Percentiles rank a stretch among this genome's conserved stretches.
These are phyloP conservation scores for Euplagia quadripunctaria DNA, from an alignment of 2,888 invertebrate genomes.

Conservation along the genomic window DNA sequence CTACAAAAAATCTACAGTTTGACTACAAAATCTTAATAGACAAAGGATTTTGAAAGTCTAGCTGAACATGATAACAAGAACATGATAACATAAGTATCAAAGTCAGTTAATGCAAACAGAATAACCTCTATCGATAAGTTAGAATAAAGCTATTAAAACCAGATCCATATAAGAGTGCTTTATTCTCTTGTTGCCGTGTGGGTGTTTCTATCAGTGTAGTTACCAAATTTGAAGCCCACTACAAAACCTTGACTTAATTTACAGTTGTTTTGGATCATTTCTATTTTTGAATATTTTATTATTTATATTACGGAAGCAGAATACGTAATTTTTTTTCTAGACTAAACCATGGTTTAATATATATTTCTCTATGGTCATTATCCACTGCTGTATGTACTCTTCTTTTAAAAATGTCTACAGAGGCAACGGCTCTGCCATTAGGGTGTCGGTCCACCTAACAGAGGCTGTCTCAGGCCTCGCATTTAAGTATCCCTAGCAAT, in stretches of 20 bases:
- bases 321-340: background rate
- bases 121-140: background rate
- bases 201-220: slow-evolving; percentile 25
- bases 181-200: slow-evolving; percentile 21
- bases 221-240: slow-evolving; percentile 49
- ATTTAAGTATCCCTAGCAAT: too few species aligned
- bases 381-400: background rate
- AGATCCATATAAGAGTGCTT: slow-evolving; percentile 13
- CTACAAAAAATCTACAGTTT: background rate
- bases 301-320: background rate
- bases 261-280: slow-evolving; percentile 23
- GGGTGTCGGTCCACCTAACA: too few species aligned
- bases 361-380: too few species aligned
- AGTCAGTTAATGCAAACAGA: background rate
- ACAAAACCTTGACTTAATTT: slow-evolving; percentile 48
- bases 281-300: background rate
- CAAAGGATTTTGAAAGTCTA: background rate
- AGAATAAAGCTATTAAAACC: background rate
- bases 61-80: too few species aligned
- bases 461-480: too few species aligned
- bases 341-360: too few species aligned
- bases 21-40: background rate
- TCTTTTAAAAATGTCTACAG: too few species aligned
- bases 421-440: too few species aligned
- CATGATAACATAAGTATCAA: background rate